Percentiles rank a stretch among this genome's conserved stretches.
Evolutionary conservation across 2,113 vertebrate species (phyloP).

Genomic region (Climacteris rufus): DNA sequence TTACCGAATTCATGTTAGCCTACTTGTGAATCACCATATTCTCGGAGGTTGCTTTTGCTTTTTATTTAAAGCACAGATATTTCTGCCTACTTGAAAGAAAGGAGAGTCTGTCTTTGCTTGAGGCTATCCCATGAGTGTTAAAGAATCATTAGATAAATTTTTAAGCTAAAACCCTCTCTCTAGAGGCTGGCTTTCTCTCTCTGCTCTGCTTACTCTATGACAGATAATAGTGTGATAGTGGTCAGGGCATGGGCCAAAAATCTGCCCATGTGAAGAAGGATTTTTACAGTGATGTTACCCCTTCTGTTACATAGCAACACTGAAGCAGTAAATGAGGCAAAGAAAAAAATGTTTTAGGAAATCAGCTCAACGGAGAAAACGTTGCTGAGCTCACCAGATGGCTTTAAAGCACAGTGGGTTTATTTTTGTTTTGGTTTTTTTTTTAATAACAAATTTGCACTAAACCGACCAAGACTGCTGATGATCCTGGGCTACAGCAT

Average conservation of each 20-base stretch:
- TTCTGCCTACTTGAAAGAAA: background rate
- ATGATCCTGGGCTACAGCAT: background rate
- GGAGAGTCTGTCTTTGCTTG: background rate
- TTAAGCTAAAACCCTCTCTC: background rate
- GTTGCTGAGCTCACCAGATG: background rate
- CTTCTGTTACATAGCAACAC: background rate
- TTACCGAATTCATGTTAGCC: background rate
- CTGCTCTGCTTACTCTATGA: background rate
- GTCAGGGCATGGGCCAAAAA: background rate
- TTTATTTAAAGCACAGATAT: background rate
- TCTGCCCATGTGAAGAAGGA: background rate
- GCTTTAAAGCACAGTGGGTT: background rate
- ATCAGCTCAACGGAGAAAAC: background rate
- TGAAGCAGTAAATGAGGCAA: background rate
- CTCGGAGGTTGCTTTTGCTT: background rate
- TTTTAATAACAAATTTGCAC: background rate
- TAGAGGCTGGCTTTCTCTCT: background rate
- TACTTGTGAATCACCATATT: background rate
- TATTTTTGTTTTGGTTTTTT: background rate
- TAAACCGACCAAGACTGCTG: background rate
- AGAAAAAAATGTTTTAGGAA: background rate
- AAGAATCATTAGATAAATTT: background rate
- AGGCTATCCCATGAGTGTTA: background rate
- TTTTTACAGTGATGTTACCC: background rate
- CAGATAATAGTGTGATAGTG: background rate